Percentiles rank a stretch among this genome's conserved stretches.
phyloP scores from a whole-genome alignment of 2,888 invertebrate genomes.

The Digitonthophagus gazella region DNA sequence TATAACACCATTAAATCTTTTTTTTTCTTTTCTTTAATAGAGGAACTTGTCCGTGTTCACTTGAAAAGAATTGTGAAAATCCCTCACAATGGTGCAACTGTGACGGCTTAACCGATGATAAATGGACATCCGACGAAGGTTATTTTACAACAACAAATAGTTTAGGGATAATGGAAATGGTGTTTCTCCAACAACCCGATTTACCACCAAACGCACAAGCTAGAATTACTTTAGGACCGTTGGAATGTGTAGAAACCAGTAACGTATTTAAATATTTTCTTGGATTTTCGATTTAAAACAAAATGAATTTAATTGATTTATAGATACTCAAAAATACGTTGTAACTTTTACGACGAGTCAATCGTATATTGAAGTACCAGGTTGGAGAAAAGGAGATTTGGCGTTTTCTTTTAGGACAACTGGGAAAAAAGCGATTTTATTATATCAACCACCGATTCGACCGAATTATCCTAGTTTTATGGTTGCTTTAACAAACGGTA shows the following conservation, averaged over 20 bases:
- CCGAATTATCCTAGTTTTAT: constrained; percentile 89
- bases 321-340: constrained; percentile 88
- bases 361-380: constrained; percentile 89
- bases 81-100: constrained; percentile 86
- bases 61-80: constrained; percentile 79
- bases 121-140: constrained; percentile 89
- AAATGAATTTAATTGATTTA: constrained; percentile 33
- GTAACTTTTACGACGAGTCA: constrained; percentile 92
- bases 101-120: constrained; percentile 75
- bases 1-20: too few species aligned
- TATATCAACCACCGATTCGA: constrained; percentile 88
- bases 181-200: constrained; percentile 82
- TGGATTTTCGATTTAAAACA: not conserved
- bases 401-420: constrained; percentile 92
- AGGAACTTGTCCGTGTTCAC: constrained; percentile 72
- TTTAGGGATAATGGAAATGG: constrained; percentile 87
- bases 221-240: constrained; percentile 82
- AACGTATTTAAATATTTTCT: constrained; percentile 44
- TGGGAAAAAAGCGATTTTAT: constrained; percentile 81
- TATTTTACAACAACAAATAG: constrained; percentile 76
- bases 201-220: constrained; percentile 81
- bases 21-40: constrained; percentile 47
- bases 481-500: constrained; percentile 83
- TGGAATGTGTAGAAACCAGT: constrained; percentile 95
- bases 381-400: constrained; percentile 90